Percentiles rank a stretch among this genome's conserved stretches.
phyloP scores from a whole-genome alignment of 1,140 invertebrate species.

The Magallana gigas region DNA sequence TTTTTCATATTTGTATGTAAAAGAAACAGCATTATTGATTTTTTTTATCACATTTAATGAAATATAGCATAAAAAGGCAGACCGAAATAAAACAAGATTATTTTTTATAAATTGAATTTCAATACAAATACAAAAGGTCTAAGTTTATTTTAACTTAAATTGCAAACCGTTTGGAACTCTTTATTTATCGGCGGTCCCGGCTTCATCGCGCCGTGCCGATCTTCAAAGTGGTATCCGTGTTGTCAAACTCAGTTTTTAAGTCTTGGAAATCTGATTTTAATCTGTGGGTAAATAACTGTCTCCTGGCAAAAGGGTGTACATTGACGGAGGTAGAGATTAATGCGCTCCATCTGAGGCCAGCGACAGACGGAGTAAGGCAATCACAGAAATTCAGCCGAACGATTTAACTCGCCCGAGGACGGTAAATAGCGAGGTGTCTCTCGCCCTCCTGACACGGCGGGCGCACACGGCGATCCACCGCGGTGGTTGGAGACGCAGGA shows the following conservation, averaged over 20 bases:
- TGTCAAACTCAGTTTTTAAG: slow-evolving; percentile 22
- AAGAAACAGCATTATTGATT: too few species aligned
- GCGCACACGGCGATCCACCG: not conserved
- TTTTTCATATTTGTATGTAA: too few species aligned
- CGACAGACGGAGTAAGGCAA: not conserved
- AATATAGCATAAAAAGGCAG: too few species aligned
- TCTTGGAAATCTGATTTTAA: slow-evolving; percentile 19
- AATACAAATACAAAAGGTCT: not conserved
- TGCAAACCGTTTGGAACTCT: not conserved
- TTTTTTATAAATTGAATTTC: too few species aligned
- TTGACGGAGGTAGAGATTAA: slow-evolving; percentile 36
- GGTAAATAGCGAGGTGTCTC: not conserved
- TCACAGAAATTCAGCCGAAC: slow-evolving; percentile 8
- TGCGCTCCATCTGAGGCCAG: not conserved
- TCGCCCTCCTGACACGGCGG: not conserved
- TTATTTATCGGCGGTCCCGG: not conserved
- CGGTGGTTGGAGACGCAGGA: not conserved
- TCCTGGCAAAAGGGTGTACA: slow-evolving; percentile 39
- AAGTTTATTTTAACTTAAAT: slow-evolving; percentile 2
- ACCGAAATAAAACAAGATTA: too few species aligned
- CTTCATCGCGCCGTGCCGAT: not conserved
- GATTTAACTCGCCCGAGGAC: slow-evolving; percentile 3
- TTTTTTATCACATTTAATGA: too few species aligned
- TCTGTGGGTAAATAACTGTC: slow-evolving; percentile 38
- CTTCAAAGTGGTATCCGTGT: slow-evolving; percentile 26